These are phyloP conservation scores for Pseudomyrmex flavicornis DNA, from an alignment of 1,140 invertebrate genomes.

Conservation along the genomic window DNA sequence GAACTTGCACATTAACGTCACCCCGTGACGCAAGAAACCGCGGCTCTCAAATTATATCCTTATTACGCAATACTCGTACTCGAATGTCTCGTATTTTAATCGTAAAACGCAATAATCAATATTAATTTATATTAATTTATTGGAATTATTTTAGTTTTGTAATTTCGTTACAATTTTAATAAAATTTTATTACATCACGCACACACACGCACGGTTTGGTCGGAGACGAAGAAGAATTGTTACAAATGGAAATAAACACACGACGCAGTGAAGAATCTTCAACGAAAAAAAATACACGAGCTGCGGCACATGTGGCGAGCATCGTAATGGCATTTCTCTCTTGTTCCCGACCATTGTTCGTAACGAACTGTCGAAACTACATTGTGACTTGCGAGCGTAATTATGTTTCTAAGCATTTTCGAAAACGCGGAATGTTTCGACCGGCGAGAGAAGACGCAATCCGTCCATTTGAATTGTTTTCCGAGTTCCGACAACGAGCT, in stretches of 20 bases:
- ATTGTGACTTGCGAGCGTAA: constrained; percentile 6
- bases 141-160: too few relatives aligned
- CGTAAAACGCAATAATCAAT: not conserved
- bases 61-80: constrained; percentile 21
- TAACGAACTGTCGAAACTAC: not conserved
- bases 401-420: constrained; percentile 34
- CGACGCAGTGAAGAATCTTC: not conserved
- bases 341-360: constrained; percentile 6
- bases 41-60: constrained; percentile 3
- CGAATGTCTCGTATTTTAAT: not conserved
- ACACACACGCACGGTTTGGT: too few relatives aligned
- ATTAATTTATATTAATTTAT: too few relatives aligned
- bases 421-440: constrained; percentile 13
- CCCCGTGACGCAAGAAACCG: not conserved
- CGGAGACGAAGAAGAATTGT: not conserved
- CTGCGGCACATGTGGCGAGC: too few relatives aligned
- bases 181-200: too few relatives aligned
- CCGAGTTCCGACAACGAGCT: not conserved
- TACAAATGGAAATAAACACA: not conserved
- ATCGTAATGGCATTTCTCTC: constrained; percentile 5
- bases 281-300: not conserved
- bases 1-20: constrained; percentile 2
- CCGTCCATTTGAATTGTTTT: constrained; percentile 21
- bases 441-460: constrained; percentile 2
- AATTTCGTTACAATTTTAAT: too few relatives aligned